phyloP scores from a whole-genome alignment of 2,888 invertebrate species.

The Pyrgus malvae region DNA sequence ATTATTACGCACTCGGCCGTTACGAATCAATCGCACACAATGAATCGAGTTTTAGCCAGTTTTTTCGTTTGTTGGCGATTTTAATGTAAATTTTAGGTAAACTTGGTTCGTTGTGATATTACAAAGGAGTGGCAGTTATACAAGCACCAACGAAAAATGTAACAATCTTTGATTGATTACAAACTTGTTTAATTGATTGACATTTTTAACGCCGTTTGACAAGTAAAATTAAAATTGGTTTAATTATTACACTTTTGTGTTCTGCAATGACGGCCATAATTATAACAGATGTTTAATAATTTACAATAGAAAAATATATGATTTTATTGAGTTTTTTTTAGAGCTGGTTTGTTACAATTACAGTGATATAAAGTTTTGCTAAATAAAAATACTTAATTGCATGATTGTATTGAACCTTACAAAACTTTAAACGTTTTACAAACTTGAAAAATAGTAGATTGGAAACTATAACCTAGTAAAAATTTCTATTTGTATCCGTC shows the following conservation, averaged over 20 bases:
- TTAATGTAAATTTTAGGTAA: slow-evolving; percentile 76
- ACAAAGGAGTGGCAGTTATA: slow-evolving; percentile 67
- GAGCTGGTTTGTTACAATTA: too few relatives aligned
- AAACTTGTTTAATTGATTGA: slow-evolving; percentile 76
- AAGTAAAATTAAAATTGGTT: slow-evolving; percentile 34
- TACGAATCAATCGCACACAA: slow-evolving; percentile 80
- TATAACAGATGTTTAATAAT: too few relatives aligned
- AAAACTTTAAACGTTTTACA: too few relatives aligned
- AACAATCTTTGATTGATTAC: slow-evolving; percentile 81
- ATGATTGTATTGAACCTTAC: not conserved
- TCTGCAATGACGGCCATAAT: too few relatives aligned
- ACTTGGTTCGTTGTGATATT: slow-evolving; percentile 59
- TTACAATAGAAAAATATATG: too few relatives aligned
- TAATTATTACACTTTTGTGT: too few relatives aligned
- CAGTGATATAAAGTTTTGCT: too few relatives aligned
- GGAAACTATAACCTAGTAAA: too few relatives aligned
- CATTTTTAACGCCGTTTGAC: slow-evolving; percentile 39
- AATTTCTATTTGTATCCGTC: too few relatives aligned
- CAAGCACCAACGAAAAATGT: slow-evolving; percentile 60
- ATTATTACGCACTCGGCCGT: slow-evolving; percentile 78
- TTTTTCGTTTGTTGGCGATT: slow-evolving; percentile 72
- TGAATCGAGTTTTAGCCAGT: slow-evolving; percentile 70
- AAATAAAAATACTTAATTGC: not conserved
- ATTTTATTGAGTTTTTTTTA: too few relatives aligned
- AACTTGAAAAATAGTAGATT: too few relatives aligned